Evolutionary conservation across 2,797 vertebrate species (phyloP).

Genomic region (Otolemur crassicaudatus): DNA sequence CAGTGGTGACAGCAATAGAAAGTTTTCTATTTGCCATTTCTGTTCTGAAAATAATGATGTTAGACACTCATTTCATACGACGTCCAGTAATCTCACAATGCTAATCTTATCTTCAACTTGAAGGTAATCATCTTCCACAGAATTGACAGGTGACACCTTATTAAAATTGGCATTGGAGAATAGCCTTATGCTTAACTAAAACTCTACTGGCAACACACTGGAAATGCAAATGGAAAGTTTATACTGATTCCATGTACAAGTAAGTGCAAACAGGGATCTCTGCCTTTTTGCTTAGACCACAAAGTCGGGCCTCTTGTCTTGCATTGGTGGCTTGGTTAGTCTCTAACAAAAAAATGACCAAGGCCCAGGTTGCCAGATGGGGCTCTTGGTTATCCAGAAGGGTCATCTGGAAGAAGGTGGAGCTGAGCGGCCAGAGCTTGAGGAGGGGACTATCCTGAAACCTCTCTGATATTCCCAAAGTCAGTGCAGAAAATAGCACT

Average conservation of each 20-base stretch:
- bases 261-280: not conserved
- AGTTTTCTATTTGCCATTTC: not conserved
- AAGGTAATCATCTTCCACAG: constrained; percentile 5
- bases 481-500: not conserved
- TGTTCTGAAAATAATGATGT: not conserved
- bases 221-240: not conserved
- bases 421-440: not conserved
- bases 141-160: not conserved
- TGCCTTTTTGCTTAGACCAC: not conserved
- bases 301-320: not conserved
- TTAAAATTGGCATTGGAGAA: not conserved
- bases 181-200: not conserved
- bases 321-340: not conserved
- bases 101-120: not conserved
- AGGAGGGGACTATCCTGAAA: not conserved
- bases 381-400: not conserved
- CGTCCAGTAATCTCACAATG: not conserved
- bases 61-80: not conserved
- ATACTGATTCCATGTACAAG: not conserved
- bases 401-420: no score
- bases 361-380: not conserved
- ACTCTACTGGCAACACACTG: not conserved
- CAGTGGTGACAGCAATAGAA: not conserved
- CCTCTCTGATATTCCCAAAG: not conserved
- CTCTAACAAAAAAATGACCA: not conserved